Conservation (phyloP, 2,113 vertebrate species). For the Stegostoma tigrinum region DNA sequence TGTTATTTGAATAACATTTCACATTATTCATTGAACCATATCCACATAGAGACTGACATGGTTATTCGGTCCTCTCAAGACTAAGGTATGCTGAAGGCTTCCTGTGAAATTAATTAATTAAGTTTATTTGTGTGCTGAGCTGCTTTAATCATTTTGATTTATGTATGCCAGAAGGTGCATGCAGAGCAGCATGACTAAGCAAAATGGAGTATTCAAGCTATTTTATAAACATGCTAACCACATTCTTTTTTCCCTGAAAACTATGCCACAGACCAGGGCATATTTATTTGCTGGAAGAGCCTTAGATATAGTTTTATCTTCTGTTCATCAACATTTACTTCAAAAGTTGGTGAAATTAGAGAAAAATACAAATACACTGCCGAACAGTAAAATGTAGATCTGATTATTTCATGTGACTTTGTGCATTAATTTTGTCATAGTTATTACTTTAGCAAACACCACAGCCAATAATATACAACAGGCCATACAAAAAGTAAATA, state of each 20-base stretch:
- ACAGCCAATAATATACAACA: background rate
- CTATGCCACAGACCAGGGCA: background rate
- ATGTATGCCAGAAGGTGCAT: background rate
- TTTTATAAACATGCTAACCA: constrained; percentile 11
- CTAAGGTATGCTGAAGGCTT: background rate
- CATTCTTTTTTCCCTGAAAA: background rate
- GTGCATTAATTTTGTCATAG: background rate
- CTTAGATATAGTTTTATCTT: background rate
- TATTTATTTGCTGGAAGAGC: background rate
- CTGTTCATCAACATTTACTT: background rate
- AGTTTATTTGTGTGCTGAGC: background rate
- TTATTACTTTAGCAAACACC: background rate
- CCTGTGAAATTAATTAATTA: background rate
- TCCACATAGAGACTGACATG: background rate
- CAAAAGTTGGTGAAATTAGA: background rate
- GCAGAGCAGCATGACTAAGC: background rate
- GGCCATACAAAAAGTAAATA: background rate
- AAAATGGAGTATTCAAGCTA: background rate
- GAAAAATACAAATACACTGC: background rate
- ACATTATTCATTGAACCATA: background rate
- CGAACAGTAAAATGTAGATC: background rate
- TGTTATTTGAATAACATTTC: background rate
- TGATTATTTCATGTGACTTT: background rate
- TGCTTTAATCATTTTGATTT: background rate
- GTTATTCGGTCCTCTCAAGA: background rate